These are phyloP conservation scores for Caenorhabditis japonica DNA, from an alignment of 2,888 invertebrate species.

Conservation along the genomic window DNA sequence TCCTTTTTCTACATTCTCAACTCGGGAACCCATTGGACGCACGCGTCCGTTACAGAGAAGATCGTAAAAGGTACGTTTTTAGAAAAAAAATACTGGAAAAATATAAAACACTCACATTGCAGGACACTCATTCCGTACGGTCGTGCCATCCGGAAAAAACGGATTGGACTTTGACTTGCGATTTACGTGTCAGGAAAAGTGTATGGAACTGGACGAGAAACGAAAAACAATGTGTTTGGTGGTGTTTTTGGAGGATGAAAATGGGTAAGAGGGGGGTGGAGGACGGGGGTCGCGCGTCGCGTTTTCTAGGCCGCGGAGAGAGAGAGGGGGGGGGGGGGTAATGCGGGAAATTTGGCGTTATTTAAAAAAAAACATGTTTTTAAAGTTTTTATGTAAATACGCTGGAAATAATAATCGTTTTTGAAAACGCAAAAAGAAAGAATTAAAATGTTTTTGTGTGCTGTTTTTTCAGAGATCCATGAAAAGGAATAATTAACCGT, in stretches of 20 bases:
- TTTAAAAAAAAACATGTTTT: too few species aligned
- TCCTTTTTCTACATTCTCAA: slow-evolving; percentile 26
- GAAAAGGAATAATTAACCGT: too few species aligned
- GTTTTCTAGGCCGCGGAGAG: neutral
- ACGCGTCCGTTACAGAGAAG: neutral
- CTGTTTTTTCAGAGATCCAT: too few species aligned
- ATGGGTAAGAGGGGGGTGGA: slow-evolving; percentile 27
- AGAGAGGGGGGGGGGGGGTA: too few species aligned
- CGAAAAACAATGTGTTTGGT: slow-evolving; percentile 23
- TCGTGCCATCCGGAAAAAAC: neutral
- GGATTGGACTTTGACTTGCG: slow-evolving; percentile 10
- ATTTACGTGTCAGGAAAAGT: slow-evolving; percentile 33
- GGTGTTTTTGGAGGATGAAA: slow-evolving; percentile 22
- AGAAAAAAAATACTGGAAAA: too few species aligned
- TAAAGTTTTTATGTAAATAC: too few species aligned
- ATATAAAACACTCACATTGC: too few species aligned
- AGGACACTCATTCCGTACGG: slow-evolving; percentile 7
- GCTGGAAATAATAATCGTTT: too few species aligned
- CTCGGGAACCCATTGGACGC: neutral
- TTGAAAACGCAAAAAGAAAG: too few species aligned
- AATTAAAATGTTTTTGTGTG: too few species aligned
- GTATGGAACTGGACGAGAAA: slow-evolving; percentile 10
- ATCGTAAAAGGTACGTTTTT: too few species aligned
- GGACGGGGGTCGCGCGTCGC: slow-evolving; percentile 10
- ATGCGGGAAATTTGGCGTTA: too few species aligned